Conservation (phyloP, 2,888 invertebrate species). For the Mesopsocus fuscifrons region DNA sequence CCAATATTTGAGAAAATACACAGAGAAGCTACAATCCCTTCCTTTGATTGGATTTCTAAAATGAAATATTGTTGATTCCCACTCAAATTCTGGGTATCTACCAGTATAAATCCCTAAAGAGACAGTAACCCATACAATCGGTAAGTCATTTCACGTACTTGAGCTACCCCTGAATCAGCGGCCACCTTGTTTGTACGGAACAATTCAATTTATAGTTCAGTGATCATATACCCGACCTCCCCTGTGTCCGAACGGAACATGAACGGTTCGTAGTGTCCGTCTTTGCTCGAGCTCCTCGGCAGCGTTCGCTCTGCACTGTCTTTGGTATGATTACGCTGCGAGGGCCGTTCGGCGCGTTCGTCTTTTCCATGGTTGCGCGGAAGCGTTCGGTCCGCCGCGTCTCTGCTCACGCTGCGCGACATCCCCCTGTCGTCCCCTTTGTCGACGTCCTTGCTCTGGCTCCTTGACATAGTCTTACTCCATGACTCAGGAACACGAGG, state of each 20-base stretch:
- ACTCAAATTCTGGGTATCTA: too few relatives aligned
- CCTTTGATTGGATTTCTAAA: too few relatives aligned
- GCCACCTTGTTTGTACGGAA: too few relatives aligned
- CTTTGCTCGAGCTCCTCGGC: background rate
- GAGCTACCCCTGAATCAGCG: too few relatives aligned
- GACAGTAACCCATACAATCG: too few relatives aligned
- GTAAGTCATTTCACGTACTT: too few relatives aligned
- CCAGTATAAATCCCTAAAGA: too few relatives aligned
- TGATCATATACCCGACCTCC: slow-evolving; percentile 8
- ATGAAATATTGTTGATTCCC: too few relatives aligned
- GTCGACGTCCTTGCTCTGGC: slow-evolving; percentile 3
- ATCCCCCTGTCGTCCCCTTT: background rate
- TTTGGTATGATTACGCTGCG: background rate
- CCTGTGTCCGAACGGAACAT: background rate
- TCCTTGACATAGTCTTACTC: slow-evolving; percentile 1
- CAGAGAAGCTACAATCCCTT: too few relatives aligned
- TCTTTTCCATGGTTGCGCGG: background rate
- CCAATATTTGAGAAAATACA: too few relatives aligned
- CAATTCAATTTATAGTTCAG: slow-evolving; percentile 7
- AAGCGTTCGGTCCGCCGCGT: background rate
- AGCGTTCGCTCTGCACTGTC: background rate
- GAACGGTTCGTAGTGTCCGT: slow-evolving; percentile 9
- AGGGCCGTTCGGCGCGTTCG: background rate
- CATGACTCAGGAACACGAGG: slow-evolving; percentile 2
- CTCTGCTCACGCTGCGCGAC: background rate